Evolutionary conservation across 2,113 vertebrate genomes (phyloP).

Genomic region (Rana temporaria): DNA sequence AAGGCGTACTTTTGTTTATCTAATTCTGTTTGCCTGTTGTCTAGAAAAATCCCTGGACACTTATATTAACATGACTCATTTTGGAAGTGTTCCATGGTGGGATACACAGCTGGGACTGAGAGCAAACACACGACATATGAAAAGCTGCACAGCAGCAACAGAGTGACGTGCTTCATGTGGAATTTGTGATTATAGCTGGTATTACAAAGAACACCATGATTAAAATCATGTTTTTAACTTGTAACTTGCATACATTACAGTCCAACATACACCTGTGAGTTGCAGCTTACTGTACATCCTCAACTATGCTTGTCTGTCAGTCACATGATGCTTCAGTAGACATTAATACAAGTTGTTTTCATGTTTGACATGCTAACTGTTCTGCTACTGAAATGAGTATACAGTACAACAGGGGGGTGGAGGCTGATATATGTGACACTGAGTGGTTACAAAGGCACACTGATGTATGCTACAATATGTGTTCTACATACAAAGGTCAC

Average conservation of each 20-base stretch:
- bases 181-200: too few relatives aligned
- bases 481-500: background rate
- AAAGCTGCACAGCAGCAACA: too few relatives aligned
- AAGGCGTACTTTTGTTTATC: too few relatives aligned
- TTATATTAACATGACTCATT: too few relatives aligned
- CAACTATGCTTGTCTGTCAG: background rate
- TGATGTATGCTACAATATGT: background rate
- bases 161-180: too few relatives aligned
- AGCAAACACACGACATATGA: too few relatives aligned
- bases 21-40: too few relatives aligned
- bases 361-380: background rate
- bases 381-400: background rate
- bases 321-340: background rate
- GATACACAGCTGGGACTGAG: too few relatives aligned
- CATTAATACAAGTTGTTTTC: background rate
- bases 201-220: too few relatives aligned
- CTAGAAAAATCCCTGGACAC: too few relatives aligned
- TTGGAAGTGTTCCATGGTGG: too few relatives aligned
- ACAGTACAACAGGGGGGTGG: background rate
- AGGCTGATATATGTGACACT: background rate
- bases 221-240: too few relatives aligned
- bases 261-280: background rate
- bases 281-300: slow-evolving; percentile 14
- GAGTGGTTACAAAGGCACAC: background rate
- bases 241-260: background rate